These are phyloP conservation scores for Poecilia gillii DNA, from an alignment of 2,797 vertebrate genomes.

Conservation along the genomic window DNA sequence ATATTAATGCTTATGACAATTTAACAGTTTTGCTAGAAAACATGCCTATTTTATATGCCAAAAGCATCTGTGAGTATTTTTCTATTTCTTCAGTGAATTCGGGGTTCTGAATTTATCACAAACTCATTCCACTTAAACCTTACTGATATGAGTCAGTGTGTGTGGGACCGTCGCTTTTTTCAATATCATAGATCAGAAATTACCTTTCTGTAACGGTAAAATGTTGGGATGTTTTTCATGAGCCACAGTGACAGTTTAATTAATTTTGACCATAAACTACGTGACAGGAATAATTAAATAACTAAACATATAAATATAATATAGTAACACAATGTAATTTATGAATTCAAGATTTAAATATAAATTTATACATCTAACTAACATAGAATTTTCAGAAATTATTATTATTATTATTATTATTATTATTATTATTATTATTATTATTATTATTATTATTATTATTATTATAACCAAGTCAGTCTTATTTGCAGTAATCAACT, in stretches of 20 bases:
- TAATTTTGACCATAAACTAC: neutral
- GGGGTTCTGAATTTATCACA: neutral
- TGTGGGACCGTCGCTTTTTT: neutral
- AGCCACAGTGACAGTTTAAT: neutral
- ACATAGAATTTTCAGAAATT: too few relatives aligned
- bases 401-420: too few relatives aligned
- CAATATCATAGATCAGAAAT: neutral
- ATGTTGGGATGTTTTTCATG: neutral
- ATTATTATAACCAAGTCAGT: neutral
- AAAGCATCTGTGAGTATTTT: neutral
- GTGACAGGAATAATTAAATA: neutral
- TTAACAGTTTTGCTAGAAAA: neutral
- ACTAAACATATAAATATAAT: neutral
- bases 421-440: too few relatives aligned
- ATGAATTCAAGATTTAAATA: neutral
- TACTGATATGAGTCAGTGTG: neutral
- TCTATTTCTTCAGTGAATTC: neutral
- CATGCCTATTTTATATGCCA: neutral
- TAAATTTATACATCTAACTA: neutral
- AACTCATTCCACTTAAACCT: neutral
- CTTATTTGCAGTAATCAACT: neutral
- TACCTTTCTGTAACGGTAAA: neutral
- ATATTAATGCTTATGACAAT: neutral
- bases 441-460: too few relatives aligned
- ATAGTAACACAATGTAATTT: neutral